Evolutionary conservation across 2,888 invertebrate species (phyloP), one percentile per base, ranked within the genome.

Genomic region (Eudasyphora cyanicolor): DNA sequence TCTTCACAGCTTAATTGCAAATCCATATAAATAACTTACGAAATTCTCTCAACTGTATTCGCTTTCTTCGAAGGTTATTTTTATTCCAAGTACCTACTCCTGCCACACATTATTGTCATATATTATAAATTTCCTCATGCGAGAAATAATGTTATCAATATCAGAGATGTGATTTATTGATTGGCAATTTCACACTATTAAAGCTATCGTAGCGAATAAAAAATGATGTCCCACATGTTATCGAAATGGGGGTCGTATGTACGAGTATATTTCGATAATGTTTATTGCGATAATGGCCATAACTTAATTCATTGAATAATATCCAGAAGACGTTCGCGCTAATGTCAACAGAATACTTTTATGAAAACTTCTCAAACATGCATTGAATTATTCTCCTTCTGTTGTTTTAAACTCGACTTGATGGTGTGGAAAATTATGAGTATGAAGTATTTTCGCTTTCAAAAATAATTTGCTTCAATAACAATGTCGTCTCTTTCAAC

Each of bases 381-480:
- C 42, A 42, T 27, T 1, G 6, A 35, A 45, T 19, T 71, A n/a
- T n/a, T n/a, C n/a, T n/a, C n/a, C n/a, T n/a, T n/a, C n/a, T n/a
- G n/a, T 49, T 49, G 7, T 38, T 19, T 35, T 21, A 64, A n/a
- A 64, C 64, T 35, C 21, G 38, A 10, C 38, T 67, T 42, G 21
- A 67, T 67, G 67, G 35, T 42, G 21, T 67, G 67, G 24, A 12
- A 24, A 57, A 57, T 73, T 57, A 38, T 71, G 54, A 60, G 4
- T 49, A 70, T 78, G 51, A 71, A 19, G 14, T 77, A 42, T 62
- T 77, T 69, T 57, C 8, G 73, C 35, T n/a, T 57, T 54, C 27
- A 27, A 57, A 38, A 32, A 49, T 8, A 76, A 85, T 81, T 82
- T 79, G 83, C 73, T 76, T 85, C 49, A 82, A 62, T 49, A 60